These are phyloP conservation scores for Rhegmatorhina hoffmannsi DNA, from an alignment of 2,113 vertebrate genomes.

Conservation along the genomic window DNA sequence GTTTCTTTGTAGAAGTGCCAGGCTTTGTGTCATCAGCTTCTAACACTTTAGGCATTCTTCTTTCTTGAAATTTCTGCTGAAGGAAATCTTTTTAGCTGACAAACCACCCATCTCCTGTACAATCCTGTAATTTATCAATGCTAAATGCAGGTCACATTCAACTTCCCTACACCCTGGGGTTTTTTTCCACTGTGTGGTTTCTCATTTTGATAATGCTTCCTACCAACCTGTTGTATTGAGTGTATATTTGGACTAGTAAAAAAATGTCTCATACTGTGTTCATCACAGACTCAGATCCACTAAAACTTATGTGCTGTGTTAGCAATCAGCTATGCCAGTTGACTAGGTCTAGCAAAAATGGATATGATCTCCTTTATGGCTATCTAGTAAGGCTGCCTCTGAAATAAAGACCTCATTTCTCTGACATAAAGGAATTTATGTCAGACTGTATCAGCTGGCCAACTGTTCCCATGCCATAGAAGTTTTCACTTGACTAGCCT, in stretches of 20 bases:
- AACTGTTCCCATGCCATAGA: neutral
- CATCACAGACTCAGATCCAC: neutral
- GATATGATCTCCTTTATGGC: neutral
- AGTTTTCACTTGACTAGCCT: conserved; percentile 3
- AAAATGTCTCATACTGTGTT: neutral
- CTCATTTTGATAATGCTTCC: neutral
- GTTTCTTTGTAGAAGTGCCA: neutral
- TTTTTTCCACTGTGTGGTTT: neutral
- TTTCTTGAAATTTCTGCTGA: neutral
- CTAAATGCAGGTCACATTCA: neutral
- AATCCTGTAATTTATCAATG: neutral
- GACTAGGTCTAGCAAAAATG: neutral
- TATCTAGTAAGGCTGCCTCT: neutral
- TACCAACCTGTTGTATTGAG: neutral
- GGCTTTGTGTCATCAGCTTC: neutral
- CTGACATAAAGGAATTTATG: neutral
- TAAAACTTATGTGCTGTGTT: neutral
- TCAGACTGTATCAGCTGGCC: neutral
- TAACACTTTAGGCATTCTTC: neutral
- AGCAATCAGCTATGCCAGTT: neutral
- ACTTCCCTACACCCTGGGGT: neutral
- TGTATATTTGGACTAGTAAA: neutral
- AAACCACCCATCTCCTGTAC: neutral
- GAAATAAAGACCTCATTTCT: conserved; percentile 11
- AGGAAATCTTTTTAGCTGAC: neutral